Conservation (phyloP, 2,888 invertebrate genomes). For the Hypomecis punctinalis region DNA sequence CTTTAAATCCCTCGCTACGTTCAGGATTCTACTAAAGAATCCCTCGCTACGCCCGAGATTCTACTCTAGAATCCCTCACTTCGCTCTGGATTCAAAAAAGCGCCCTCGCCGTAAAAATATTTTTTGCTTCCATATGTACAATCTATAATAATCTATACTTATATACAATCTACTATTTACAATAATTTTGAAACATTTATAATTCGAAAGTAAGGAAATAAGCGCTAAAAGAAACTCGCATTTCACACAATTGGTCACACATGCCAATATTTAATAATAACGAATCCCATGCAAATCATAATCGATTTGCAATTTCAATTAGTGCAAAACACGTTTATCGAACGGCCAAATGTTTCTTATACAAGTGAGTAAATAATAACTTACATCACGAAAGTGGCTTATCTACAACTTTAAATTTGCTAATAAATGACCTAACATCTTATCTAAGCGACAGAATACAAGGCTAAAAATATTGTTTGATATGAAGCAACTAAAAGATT, state of each 20-base stretch:
- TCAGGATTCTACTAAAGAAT: too few relatives aligned
- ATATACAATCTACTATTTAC: too few relatives aligned
- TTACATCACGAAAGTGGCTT: not conserved
- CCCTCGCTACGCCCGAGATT: too few relatives aligned
- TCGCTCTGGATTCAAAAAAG: too few relatives aligned
- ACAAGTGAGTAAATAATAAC: not conserved
- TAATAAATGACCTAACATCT: conserved; percentile 14
- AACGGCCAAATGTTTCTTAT: not conserved
- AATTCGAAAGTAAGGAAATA: conserved; percentile 1
- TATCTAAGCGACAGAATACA: conserved; percentile 9
- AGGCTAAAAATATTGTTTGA: conserved; percentile 9
- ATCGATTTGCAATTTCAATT: conserved; percentile 6
- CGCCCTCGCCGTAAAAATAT: too few relatives aligned
- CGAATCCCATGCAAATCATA: conserved; percentile 5
- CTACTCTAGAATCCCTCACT: too few relatives aligned
- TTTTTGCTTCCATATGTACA: too few relatives aligned
- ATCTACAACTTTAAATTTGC: conserved; percentile 10
- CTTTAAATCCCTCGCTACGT: too few relatives aligned
- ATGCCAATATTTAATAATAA: not conserved
- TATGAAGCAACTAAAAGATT: conserved; percentile 1
- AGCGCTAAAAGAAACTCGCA: conserved; percentile 1
- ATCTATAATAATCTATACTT: too few relatives aligned
- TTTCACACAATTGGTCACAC: not conserved
- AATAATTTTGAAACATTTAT: too few relatives aligned
- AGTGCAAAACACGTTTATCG: conserved; percentile 4